phyloP scores from a whole-genome alignment of 2,113 vertebrate species.

The Amphiprion ocellaris region DNA sequence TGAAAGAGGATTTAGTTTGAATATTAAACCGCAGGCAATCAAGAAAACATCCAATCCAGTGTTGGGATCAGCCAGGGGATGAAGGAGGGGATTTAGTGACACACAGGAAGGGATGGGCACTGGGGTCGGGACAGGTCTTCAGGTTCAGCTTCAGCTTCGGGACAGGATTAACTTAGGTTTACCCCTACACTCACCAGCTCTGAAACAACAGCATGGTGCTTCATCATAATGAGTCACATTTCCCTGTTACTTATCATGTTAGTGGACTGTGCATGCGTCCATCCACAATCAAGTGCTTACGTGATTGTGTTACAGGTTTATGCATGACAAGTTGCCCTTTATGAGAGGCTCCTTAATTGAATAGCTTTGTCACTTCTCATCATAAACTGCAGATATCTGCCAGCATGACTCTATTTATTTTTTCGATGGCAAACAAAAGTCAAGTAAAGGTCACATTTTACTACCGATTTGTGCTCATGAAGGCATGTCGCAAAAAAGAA shows the following conservation, averaged over 20 bases:
- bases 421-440: neutral
- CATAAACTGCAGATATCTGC: neutral
- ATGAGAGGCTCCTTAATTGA: neutral
- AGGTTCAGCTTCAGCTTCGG: constrained; percentile 54
- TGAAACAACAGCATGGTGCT: constrained; percentile 13
- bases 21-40: constrained; percentile 69
- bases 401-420: neutral
- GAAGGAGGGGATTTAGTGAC: constrained; percentile 69
- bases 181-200: constrained; percentile 22
- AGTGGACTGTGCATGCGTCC: neutral
- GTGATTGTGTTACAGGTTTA: neutral
- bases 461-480: no score
- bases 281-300: neutral
- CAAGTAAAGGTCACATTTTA: neutral
- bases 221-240: constrained; percentile 42
- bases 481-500: no score
- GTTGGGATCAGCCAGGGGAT: constrained; percentile 65
- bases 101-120: constrained; percentile 43
- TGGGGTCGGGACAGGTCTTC: constrained; percentile 12
- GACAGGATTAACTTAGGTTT: constrained; percentile 59
- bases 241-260: constrained; percentile 5
- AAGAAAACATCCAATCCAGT: constrained; percentile 68
- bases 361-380: neutral
- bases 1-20: constrained; percentile 75
- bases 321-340: neutral